Base-by-base conservation (phyloP, 1,140 invertebrate genomes). In the Brachionus rotundiformis region DNA sequence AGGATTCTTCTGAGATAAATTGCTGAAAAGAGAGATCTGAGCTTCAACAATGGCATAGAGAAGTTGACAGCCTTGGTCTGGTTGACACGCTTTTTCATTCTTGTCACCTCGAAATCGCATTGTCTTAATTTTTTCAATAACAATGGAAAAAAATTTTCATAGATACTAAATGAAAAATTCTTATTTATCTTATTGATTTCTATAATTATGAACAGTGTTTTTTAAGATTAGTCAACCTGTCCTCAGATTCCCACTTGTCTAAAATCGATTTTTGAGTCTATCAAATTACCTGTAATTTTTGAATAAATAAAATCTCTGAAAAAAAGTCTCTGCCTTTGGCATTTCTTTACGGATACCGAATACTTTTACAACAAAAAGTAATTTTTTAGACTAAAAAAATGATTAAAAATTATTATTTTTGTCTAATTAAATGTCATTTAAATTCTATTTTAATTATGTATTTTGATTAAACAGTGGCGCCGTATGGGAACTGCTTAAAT, bases 41-140 rank as follows among this genome's bases (percentile, higher is more conserved):
- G 68, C 68, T 39, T 73, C 33, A 11, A 73, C 44, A 6, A 73
- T 44, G n/a, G 33, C 39, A 13, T 44, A 73, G 16, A 73, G 36
- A 11, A 44, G 13, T 41, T 73, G 68, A 13, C 68, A 73, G 3
- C 23, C 10, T 27, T 73, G 25, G 19, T 73, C 68, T 6, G 36
- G 25, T 27, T 73, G 68, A 25, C 68, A 44, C 8, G 16, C 68
- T 44, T 73, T 73, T 44, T 73, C 39, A 1, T 19, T 25, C 23
- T 25, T 41, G 0, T 27, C 41, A 10, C 10, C 25, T 13, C 41
- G 63, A 68, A 36, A 68, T 19, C 16, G 29, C 63, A 68, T 68
- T 68, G n/a, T 68, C 27, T 68, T 10, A 33, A 16, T 8, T 3
- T 36, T 6, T 33, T 36, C 10, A 29, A 63, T 10, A 33, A n/a